phyloP scores from a whole-genome alignment of 2,113 vertebrate genomes.

The Uropsilus gracilis region DNA sequence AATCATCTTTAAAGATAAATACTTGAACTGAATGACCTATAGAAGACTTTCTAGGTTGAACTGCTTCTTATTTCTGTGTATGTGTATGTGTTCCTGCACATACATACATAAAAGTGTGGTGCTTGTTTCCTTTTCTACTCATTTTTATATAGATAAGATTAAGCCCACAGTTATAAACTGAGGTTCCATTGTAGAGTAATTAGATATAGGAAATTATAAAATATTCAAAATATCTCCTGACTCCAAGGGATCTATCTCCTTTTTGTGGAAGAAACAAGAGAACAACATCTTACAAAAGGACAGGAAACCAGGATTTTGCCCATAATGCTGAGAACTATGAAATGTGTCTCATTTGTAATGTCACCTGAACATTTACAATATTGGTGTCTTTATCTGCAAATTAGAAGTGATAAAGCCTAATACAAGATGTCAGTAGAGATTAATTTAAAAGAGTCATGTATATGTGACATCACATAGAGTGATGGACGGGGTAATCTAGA shows the following conservation, averaged over 20 bases:
- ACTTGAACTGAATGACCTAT: neutral
- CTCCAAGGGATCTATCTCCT: accelerated
- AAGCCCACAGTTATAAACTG: neutral
- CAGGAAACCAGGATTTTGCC: too few species aligned
- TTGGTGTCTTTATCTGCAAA: neutral
- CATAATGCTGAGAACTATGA: neutral
- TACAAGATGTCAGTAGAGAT: neutral
- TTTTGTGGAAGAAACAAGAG: neutral
- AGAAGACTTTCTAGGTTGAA: neutral
- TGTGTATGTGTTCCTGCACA: neutral
- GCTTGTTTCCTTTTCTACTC: neutral
- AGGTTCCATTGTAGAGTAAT: neutral
- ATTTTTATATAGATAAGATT: neutral
- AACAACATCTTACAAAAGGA: neutral
- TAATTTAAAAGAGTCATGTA: neutral
- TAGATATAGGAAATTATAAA: neutral
- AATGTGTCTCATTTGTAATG: neutral
- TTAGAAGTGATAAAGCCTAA: neutral
- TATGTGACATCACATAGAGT: neutral
- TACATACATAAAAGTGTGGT: accelerated
- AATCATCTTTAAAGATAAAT: neutral
- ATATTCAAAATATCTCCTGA: neutral
- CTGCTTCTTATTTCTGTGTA: neutral
- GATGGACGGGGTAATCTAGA: neutral
- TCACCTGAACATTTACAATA: neutral